These are phyloP conservation scores for Euzetes globulus DNA, from an alignment of 2,888 invertebrate genomes.

Conservation along the genomic window DNA sequence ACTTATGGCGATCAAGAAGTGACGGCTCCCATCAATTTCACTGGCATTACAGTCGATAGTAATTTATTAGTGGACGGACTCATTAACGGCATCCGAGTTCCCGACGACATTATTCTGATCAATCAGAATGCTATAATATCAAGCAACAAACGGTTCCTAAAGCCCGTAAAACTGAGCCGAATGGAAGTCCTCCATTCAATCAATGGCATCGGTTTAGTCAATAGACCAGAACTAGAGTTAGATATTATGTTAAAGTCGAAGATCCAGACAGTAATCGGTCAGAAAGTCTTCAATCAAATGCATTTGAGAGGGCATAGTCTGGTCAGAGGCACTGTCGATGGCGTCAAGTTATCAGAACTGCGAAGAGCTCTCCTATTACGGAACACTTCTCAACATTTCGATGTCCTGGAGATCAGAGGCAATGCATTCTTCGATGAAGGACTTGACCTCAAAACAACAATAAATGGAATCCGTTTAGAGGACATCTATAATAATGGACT, in stretches of 20 bases:
- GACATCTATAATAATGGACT: slow-evolving; percentile 34
- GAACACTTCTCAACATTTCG: slow-evolving; percentile 13
- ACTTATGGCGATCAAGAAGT: slow-evolving; percentile 36
- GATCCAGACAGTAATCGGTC: slow-evolving; percentile 35
- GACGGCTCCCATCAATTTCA: slow-evolving; percentile 34
- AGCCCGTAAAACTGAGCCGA: slow-evolving; percentile 22
- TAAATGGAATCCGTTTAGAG: slow-evolving; percentile 31
- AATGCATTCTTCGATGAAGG: slow-evolving; percentile 30
- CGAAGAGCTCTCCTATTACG: slow-evolving; percentile 22
- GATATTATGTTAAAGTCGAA: slow-evolving; percentile 37
- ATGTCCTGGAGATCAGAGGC: neutral
- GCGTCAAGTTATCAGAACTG: slow-evolving; percentile 37
- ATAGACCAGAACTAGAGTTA: slow-evolving; percentile 27
- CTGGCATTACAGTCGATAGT: neutral
- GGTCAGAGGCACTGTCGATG: slow-evolving; percentile 37
- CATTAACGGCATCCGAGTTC: slow-evolving; percentile 38
- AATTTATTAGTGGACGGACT: slow-evolving; percentile 10
- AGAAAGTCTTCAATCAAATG: slow-evolving; percentile 37
- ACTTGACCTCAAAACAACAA: slow-evolving; percentile 28
- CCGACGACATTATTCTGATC: slow-evolving; percentile 35
- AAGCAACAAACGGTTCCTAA: slow-evolving; percentile 32
- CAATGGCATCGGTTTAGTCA: slow-evolving; percentile 35
- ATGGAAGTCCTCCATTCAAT: slow-evolving; percentile 35
- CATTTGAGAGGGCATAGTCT: slow-evolving; percentile 37
- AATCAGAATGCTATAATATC: slow-evolving; percentile 28